Percentiles rank a stretch among this genome's conserved stretches.
phyloP scores from a whole-genome alignment of 2,113 vertebrate species.

The Rhizomys pruinosus region DNA sequence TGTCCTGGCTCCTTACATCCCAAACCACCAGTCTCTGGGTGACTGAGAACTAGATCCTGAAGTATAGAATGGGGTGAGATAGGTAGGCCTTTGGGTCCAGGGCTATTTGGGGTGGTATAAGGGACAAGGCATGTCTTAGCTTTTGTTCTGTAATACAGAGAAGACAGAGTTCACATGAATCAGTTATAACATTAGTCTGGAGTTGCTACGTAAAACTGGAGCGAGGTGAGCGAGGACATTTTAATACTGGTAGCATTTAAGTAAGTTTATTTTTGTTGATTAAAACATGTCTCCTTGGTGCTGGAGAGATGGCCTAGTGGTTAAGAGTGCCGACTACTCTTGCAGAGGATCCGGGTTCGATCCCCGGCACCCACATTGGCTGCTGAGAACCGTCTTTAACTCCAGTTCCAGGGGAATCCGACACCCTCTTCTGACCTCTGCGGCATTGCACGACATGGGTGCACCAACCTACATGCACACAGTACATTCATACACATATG shows the following conservation, averaged over 20 bases:
- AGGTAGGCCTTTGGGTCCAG: neutral
- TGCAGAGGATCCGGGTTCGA: too few species aligned
- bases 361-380: too few species aligned
- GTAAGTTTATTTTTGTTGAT: neutral
- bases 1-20: neutral
- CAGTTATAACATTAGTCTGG: neutral
- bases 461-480: too few species aligned
- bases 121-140: neutral
- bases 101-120: neutral
- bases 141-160: neutral
- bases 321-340: too few species aligned
- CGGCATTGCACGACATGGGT: too few species aligned
- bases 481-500: too few species aligned
- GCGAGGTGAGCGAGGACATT: neutral
- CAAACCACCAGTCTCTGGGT: neutral
- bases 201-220: neutral
- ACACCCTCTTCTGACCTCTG: too few species aligned
- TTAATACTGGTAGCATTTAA: neutral
- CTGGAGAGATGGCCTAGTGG: too few species aligned
- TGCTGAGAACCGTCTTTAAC: too few species aligned
- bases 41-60: neutral
- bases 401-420: too few species aligned
- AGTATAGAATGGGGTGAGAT: neutral
- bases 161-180: neutral
- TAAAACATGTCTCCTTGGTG: neutral